Evolutionary conservation across 2,888 invertebrate genomes (phyloP).

Genomic region (Conops quadrifasciatus): DNA sequence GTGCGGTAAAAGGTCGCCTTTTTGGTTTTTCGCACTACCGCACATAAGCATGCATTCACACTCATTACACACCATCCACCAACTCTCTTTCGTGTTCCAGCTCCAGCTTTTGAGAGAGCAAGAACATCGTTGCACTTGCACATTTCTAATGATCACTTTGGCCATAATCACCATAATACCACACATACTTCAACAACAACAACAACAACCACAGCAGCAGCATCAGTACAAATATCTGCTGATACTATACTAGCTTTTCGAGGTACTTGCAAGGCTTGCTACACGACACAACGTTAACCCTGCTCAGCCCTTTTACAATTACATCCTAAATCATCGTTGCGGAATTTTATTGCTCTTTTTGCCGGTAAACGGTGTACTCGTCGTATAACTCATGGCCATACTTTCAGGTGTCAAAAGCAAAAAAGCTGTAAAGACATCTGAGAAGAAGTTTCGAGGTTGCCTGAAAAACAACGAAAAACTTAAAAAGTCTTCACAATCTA

Average conservation of each 20-base stretch:
- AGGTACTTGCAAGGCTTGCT: neutral
- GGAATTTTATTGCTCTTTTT: neutral
- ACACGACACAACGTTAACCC: neutral
- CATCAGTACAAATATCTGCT: neutral
- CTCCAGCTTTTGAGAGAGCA: neutral
- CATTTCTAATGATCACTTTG: neutral
- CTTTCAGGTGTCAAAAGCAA: neutral
- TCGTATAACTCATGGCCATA: conserved; percentile 6
- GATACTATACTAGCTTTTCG: neutral
- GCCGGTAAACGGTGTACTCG: neutral
- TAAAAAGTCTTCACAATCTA: no score
- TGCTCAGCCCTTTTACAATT: neutral
- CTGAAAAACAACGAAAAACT: no score
- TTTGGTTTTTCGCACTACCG: neutral
- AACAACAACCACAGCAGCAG: no score
- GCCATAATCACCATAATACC: neutral
- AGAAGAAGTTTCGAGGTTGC: no score
- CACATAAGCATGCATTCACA: neutral
- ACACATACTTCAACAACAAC: no score
- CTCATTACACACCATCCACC: neutral
- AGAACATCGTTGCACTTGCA: neutral
- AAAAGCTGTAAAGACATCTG: no score
- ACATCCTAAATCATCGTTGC: neutral
- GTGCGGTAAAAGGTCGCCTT: neutral
- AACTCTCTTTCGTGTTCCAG: neutral